Base-by-base conservation (phyloP, 2,797 vertebrate species). In the Melanotaenia boesemani region DNA sequence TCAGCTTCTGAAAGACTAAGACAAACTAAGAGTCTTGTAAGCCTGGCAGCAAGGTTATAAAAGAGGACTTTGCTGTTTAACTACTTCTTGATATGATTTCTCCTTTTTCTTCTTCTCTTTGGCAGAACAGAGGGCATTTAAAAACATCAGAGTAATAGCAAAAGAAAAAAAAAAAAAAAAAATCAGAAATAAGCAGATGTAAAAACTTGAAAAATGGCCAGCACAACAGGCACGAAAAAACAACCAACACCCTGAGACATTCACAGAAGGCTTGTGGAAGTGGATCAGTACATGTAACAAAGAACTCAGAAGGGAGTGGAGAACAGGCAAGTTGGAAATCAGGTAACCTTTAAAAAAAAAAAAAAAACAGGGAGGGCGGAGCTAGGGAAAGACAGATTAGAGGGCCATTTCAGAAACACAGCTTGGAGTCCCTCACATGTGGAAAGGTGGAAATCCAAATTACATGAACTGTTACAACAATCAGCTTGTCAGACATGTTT, bases 1-100 rank as follows among this genome's bases (percentile, higher is more conserved):
- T 58, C 63, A 63, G 36, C 32, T 58, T 18, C 37, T 71, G 26
- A 73, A 41, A 69, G 48, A 60, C 9, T 12, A 15, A n/a, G 18
- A 62, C 34, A 67, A 72, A 79, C 1, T 48, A 20, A 2, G 7
- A 9, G n/a, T 2, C n/a, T 2, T 20, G 46, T 48, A n/a, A 48
- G 46, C 54, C 11, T 13, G 15, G 55, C 30, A 39, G 6, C 4
- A 22, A 30, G 28, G 48, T 55, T 57, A 39, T 22, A 46, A 61
- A 10, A 63, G 36, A 54, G 7, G 7, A 48, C 56, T 52, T 60
- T 32, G 63, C 11, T 63, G n/a, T 63, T 44, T 16, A 11, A 18
- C 4, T 28, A 36, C 7, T 48, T 8, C 41, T 67, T 61, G 24
- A 61, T 18, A 9, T 15, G n/a, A 26, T 10, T 41, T 1, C 9